phyloP scores from a whole-genome alignment of 2,888 invertebrate species.

The Stenolophus ochropezus region DNA sequence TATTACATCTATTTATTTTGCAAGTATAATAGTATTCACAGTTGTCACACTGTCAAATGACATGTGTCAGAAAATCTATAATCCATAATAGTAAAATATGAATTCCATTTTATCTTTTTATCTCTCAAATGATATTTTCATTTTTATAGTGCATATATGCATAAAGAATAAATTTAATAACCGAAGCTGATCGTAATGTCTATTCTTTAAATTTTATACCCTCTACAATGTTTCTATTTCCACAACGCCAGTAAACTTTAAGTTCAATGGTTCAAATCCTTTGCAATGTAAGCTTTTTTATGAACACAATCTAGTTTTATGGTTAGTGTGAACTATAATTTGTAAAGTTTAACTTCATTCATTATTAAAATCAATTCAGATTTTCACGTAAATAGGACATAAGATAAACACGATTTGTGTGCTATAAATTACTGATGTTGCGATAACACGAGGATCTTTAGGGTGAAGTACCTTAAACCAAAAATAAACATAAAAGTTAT shows the following conservation, averaged over 20 bases:
- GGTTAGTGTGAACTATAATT: not conserved
- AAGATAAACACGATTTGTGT: not conserved
- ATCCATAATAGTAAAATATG: not conserved
- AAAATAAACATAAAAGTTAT: not conserved
- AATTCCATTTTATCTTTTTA: not conserved
- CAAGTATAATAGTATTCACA: not conserved
- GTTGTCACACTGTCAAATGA: not conserved
- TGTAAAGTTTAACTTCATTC: not conserved
- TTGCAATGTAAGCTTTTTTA: not conserved
- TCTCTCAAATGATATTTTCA: too few relatives aligned
- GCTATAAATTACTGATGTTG: not conserved
- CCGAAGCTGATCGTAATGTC: not conserved
- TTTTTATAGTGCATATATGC: not conserved
- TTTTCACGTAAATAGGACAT: conserved; percentile 5
- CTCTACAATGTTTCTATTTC: not conserved
- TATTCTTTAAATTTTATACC: not conserved
- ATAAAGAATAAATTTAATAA: not conserved
- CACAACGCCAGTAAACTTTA: not conserved
- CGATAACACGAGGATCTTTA: not conserved
- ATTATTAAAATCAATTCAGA: conserved; percentile 10
- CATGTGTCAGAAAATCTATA: not conserved
- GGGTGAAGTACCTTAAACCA: not conserved
- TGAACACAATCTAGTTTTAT: not conserved
- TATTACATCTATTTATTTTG: too few relatives aligned
- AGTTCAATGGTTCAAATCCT: not conserved